These are phyloP conservation scores for Papilio polyxenes DNA, from an alignment of 1,140 invertebrate genomes.

Conservation along the genomic window DNA sequence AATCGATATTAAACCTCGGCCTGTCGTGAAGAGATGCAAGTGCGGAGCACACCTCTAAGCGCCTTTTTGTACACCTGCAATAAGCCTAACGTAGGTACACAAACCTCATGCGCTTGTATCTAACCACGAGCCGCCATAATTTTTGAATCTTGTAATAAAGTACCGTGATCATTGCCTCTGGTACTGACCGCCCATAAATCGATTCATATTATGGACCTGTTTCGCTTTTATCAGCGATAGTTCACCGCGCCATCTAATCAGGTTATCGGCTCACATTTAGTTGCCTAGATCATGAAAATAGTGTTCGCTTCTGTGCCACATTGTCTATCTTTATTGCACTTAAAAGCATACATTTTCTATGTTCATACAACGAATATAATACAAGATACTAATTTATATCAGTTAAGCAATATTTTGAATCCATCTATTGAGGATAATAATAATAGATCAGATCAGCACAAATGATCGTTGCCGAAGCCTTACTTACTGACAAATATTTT, in stretches of 20 bases:
- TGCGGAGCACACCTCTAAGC: background rate
- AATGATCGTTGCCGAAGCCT: too few relatives aligned
- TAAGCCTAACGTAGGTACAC: background rate
- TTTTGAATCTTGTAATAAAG: slow-evolving; percentile 33
- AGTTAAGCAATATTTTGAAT: background rate
- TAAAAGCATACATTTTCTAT: background rate
- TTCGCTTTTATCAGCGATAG: slow-evolving; percentile 63
- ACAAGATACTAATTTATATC: background rate
- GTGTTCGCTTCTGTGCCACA: background rate
- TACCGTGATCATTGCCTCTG: slow-evolving; percentile 55
- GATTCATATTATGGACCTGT: slow-evolving; percentile 70
- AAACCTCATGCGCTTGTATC: background rate
- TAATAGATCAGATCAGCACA: background rate
- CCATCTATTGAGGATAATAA: background rate
- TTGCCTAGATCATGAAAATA: slow-evolving; percentile 37
- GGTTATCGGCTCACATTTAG: slow-evolving; percentile 56
- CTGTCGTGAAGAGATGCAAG: background rate
- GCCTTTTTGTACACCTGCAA: background rate
- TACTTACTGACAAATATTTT: too few relatives aligned
- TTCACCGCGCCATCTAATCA: slow-evolving; percentile 69
- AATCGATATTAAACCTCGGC: background rate
- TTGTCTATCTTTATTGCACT: slow-evolving; percentile 39
- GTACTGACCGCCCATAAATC: slow-evolving; percentile 69
- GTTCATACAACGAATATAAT: background rate
- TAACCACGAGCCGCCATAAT: background rate